These are phyloP conservation scores for Folsomia manolachei DNA, from an alignment of 2,888 invertebrate genomes.

Conservation along the genomic window DNA sequence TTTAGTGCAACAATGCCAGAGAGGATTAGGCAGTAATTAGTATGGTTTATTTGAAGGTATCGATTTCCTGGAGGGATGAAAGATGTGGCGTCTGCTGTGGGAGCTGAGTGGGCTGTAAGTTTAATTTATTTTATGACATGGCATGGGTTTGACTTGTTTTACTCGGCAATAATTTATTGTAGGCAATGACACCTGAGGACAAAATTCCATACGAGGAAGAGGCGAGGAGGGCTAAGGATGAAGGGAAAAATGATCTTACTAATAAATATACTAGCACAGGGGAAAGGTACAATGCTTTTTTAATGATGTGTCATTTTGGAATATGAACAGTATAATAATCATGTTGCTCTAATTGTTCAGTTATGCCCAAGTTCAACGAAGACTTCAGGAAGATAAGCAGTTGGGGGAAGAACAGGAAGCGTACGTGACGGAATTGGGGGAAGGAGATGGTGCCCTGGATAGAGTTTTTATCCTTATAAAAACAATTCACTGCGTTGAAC, in stretches of 20 bases:
- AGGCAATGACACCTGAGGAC: conserved; percentile 39
- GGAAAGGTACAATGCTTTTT: conserved; percentile 41
- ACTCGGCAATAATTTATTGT: not conserved
- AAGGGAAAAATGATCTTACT: conserved; percentile 35
- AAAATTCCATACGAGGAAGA: conserved; percentile 38
- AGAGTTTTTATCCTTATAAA: conserved; percentile 39
- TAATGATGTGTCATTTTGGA: not conserved
- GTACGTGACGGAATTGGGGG: conserved; percentile 23
- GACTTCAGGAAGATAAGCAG: conserved; percentile 17
- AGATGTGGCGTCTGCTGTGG: conserved; percentile 32
- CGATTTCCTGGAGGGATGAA: conserved; percentile 42
- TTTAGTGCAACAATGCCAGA: too few relatives aligned
- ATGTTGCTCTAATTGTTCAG: too few relatives aligned
- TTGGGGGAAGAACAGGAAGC: conserved; percentile 14
- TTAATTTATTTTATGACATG: not conserved
- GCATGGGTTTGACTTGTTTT: not conserved
- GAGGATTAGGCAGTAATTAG: too few relatives aligned
- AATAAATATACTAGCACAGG: conserved; percentile 46
- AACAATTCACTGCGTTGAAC: conserved; percentile 39
- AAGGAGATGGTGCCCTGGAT: conserved; percentile 16
- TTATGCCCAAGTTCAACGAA: conserved; percentile 34
- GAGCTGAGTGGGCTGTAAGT: conserved; percentile 45
- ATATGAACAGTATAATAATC: too few relatives aligned
- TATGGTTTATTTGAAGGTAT: not conserved
- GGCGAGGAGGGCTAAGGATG: conserved; percentile 43